Percentiles rank a stretch among this genome's conserved stretches.
Evolutionary conservation across 2,888 invertebrate species (phyloP).

Genomic region (Neoascia interrupta): DNA sequence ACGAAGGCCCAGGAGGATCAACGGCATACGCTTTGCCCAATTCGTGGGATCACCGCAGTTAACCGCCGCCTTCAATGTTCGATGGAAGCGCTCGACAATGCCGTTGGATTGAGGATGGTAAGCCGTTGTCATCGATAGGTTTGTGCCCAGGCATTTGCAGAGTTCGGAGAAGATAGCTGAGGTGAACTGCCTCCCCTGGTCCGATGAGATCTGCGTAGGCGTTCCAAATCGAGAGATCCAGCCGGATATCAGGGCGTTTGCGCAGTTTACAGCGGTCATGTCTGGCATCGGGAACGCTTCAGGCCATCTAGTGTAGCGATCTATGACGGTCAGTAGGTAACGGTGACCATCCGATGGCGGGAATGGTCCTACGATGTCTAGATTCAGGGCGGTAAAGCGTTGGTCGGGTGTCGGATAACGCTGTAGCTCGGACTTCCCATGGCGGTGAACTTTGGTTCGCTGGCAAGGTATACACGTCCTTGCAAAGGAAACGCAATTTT

Average conservation of each 20-base stretch:
- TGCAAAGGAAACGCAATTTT: not conserved
- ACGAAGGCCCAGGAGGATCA: no score
- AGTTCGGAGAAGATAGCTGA: not conserved
- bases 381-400: not conserved
- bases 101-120: not conserved
- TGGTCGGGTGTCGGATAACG: not conserved
- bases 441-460: not conserved
- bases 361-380: not conserved
- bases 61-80: not conserved
- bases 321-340: not conserved
- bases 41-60: no score
- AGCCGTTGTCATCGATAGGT: not conserved
- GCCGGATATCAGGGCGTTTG: not conserved
- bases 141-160: not conserved
- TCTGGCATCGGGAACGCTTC: not conserved
- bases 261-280: not conserved
- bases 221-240: constrained; percentile 4
- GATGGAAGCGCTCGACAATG: not conserved
- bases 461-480: constrained; percentile 7
- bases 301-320: not conserved
- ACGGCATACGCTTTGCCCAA: no score
- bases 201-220: not conserved
- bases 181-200: not conserved
- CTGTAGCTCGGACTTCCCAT: not conserved
- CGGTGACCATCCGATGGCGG: not conserved